Conservation (phyloP, 2,113 vertebrate genomes). For the Anhinga anhinga region DNA sequence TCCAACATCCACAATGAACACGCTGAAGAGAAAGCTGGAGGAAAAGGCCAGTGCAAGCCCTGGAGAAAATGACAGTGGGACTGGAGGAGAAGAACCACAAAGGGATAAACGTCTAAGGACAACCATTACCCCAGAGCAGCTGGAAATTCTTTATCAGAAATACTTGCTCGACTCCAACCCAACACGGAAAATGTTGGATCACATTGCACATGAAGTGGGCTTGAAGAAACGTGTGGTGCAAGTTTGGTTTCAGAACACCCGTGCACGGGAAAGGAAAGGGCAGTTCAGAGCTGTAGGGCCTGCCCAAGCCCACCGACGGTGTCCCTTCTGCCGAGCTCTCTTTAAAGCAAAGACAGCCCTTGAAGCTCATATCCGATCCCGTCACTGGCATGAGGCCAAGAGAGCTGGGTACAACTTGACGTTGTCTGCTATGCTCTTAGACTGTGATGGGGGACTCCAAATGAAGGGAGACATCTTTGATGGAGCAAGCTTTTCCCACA, state of each 20-base stretch:
- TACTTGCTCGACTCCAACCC: constrained; percentile 98
- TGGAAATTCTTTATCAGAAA: constrained; percentile 97
- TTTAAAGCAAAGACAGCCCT: constrained; percentile 98
- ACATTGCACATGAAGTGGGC: constrained; percentile 98
- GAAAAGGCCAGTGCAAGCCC: constrained; percentile 96
- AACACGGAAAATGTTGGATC: constrained; percentile 98
- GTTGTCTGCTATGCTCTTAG: constrained; percentile 88
- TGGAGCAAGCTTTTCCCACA: constrained; percentile 83
- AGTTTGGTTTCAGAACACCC: constrained; percentile 99
- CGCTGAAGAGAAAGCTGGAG: constrained; percentile 96
- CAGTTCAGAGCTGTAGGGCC: constrained; percentile 97
- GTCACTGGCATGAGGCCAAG: constrained; percentile 99
- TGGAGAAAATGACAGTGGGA: constrained; percentile 94
- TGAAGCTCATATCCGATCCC: constrained; percentile 96
- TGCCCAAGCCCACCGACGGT: constrained; percentile 94
- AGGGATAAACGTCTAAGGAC: constrained; percentile 96
- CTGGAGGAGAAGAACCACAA: constrained; percentile 95
- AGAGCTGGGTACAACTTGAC: constrained; percentile 95
- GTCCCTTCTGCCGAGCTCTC: constrained; percentile 95
- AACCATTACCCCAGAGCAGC: constrained; percentile 98
- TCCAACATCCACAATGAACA: constrained; percentile 94
- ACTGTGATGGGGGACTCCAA: constrained; percentile 88
- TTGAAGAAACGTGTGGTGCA: constrained; percentile 99
- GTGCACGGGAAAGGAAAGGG: constrained; percentile 95
- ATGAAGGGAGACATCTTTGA: constrained; percentile 94